Evolutionary conservation across 2,113 vertebrate species (phyloP).

Genomic region (Bettongia penicillata): DNA sequence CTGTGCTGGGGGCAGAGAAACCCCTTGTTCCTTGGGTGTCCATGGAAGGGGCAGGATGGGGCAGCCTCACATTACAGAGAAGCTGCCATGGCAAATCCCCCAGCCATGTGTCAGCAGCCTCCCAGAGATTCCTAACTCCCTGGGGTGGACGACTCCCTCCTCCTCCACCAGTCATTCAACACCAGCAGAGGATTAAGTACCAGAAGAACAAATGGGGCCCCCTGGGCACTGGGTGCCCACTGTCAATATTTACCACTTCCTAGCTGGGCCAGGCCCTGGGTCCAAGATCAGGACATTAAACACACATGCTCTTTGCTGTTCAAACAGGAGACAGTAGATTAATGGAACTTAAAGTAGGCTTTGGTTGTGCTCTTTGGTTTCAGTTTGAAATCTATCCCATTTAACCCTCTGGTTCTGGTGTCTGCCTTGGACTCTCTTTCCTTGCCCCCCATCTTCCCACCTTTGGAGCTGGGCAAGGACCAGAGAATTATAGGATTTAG

Average conservation of each 20-base stretch:
- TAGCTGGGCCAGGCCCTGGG: neutral
- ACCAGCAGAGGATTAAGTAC: neutral
- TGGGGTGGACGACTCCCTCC: neutral
- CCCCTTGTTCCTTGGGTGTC: neutral
- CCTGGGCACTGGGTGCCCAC: neutral
- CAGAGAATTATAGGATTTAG: neutral
- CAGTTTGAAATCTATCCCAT: slow-evolving; percentile 45
- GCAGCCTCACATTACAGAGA: neutral
- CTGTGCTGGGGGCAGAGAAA: rapidly evolving
- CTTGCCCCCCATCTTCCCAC: slow-evolving; percentile 19
- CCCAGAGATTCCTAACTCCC: neutral
- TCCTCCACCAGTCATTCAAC: neutral
- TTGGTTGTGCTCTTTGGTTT: slow-evolving; percentile 8
- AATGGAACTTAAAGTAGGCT: slow-evolving; percentile 59
- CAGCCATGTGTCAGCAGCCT: neutral
- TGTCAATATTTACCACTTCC: slow-evolving; percentile 66
- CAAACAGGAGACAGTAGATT: slow-evolving; percentile 45
- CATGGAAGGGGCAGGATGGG: too few relatives aligned
- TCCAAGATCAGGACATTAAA: slow-evolving; percentile 42
- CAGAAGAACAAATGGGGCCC: neutral
- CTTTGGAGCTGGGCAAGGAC: neutral
- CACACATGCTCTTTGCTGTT: slow-evolving; percentile 34
- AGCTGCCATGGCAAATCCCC: slow-evolving; percentile 4
- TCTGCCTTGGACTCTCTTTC: slow-evolving; percentile 50
- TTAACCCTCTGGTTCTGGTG: slow-evolving; percentile 1